Conservation (phyloP, 2,797 vertebrate species). For the Mycteria americana region DNA sequence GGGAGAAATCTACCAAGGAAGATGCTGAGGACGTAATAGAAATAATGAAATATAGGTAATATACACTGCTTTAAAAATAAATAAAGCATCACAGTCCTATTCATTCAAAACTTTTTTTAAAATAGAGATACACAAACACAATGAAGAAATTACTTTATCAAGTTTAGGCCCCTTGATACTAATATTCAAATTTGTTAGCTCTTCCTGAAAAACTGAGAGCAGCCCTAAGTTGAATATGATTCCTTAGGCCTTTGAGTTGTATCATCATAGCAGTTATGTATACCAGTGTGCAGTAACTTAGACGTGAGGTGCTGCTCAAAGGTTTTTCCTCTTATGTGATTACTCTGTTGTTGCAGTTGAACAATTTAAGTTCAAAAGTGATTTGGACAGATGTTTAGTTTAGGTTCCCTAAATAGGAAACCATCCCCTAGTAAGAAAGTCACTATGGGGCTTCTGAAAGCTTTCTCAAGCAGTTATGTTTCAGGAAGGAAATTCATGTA, state of each 20-base stretch:
- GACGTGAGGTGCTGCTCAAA: neutral
- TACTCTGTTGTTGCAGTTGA: neutral
- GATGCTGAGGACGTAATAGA: slow-evolving; percentile 96
- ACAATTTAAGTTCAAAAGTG: neutral
- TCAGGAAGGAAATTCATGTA: neutral
- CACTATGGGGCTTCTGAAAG: neutral
- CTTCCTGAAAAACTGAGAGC: neutral
- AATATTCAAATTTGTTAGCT: neutral
- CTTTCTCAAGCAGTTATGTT: neutral
- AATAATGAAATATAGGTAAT: slow-evolving; percentile 98
- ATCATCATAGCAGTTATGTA: neutral
- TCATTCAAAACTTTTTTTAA: neutral
- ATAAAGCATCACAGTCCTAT: neutral
- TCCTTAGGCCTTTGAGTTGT: neutral
- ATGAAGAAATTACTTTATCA: neutral
- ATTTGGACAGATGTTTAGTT: neutral
- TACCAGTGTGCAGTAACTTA: neutral
- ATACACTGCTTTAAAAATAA: neutral
- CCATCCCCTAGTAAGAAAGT: too few species aligned
- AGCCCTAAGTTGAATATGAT: neutral
- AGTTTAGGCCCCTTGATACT: neutral
- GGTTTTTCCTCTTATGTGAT: neutral
- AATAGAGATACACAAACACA: neutral
- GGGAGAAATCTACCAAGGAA: slow-evolving; percentile 86
- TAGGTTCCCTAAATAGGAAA: neutral